These are phyloP conservation scores for Drosophila kohkoa DNA, from an alignment of 1,140 invertebrate genomes.

Conservation along the genomic window DNA sequence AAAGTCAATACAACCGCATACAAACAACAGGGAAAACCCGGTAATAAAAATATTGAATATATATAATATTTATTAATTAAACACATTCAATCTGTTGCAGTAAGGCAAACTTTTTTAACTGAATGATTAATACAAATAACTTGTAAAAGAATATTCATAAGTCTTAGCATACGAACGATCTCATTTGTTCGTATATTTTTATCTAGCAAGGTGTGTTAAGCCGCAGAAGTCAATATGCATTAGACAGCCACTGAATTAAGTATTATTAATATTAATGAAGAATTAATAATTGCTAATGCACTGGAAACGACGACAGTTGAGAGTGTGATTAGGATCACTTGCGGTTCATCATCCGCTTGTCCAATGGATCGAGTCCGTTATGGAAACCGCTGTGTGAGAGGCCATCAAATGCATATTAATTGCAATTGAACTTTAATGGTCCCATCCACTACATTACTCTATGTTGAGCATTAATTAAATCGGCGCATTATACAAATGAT, in stretches of 20 bases:
- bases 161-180: background rate
- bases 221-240: background rate
- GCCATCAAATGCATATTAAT: conserved; percentile 47
- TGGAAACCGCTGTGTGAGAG: conserved; percentile 51
- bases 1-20: too few species aligned
- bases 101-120: background rate
- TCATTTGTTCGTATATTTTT: conserved; percentile 7
- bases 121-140: background rate
- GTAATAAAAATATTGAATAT: too few species aligned
- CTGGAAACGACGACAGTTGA: conserved; percentile 38
- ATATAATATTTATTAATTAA: too few species aligned
- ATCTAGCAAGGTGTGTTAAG: background rate
- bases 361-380: conserved; percentile 43
- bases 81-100: too few species aligned
- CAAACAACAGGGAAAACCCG: too few species aligned
- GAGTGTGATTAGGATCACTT: conserved; percentile 30
- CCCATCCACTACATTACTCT: conserved; percentile 20
- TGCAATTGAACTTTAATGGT: conserved; percentile 56
- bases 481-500: conserved; percentile 62
- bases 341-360: conserved; percentile 59
- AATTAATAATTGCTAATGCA: conserved; percentile 18
- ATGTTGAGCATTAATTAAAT: conserved; percentile 1
- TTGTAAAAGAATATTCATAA: conserved; percentile 4
- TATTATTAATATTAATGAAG: conserved; percentile 17
- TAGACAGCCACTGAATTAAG: background rate